Conservation (phyloP, 2,888 invertebrate species). For the Chrysodeixis includens region DNA sequence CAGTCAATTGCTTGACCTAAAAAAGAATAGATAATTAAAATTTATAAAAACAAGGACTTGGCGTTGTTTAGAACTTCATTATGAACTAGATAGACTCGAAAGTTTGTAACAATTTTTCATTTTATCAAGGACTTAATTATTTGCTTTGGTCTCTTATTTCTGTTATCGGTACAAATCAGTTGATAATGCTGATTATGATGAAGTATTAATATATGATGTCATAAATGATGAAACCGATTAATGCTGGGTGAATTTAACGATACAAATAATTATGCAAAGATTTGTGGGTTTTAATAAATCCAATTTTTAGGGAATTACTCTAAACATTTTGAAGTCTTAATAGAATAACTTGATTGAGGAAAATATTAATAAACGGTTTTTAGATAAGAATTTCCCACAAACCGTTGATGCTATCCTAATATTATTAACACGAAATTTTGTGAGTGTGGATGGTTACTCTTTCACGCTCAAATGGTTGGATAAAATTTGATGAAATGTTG, state of each 20-base stretch:
- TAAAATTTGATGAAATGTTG: too few species aligned
- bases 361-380: too few species aligned
- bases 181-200: background rate
- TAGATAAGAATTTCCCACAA: too few species aligned
- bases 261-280: background rate
- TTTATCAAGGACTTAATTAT: background rate
- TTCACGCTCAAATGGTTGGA: too few species aligned
- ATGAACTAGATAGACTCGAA: too few species aligned
- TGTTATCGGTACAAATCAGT: background rate
- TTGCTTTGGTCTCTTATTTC: background rate
- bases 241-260: background rate
- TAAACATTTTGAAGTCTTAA: background rate
- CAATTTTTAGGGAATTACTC: background rate
- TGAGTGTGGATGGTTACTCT: too few species aligned
- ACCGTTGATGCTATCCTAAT: too few species aligned
- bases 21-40: background rate
- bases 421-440: too few species aligned
- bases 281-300: background rate
- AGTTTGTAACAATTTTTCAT: background rate
- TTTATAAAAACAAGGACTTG: background rate
- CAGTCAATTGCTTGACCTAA: constrained; percentile 1
- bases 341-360: background rate
- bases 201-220: background rate
- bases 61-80: background rate
- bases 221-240: background rate